These are phyloP conservation scores for Drosophila tani DNA, from an alignment of 1,140 invertebrate species.

Conservation along the genomic window DNA sequence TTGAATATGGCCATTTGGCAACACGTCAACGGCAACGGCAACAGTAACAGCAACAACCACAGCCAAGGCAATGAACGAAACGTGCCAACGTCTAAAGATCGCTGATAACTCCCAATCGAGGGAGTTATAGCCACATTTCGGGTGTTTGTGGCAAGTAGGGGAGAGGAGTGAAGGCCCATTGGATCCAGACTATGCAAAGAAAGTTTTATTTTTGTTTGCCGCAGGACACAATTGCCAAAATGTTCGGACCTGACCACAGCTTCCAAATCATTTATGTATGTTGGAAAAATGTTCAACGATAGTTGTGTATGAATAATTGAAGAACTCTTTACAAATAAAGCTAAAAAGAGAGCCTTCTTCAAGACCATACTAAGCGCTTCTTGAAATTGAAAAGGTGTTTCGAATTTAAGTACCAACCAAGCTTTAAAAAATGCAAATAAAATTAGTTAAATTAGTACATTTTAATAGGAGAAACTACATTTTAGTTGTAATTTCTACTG, in stretches of 20 bases:
- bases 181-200: constrained; percentile 53
- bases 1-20: constrained; percentile 80
- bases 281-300: neutral
- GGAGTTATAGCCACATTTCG: constrained; percentile 49
- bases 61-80: constrained; percentile 79
- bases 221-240: constrained; percentile 18
- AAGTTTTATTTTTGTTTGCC: constrained; percentile 59
- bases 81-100: constrained; percentile 80
- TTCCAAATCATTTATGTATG: constrained; percentile 27
- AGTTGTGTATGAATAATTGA: neutral
- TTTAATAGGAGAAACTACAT: too few relatives aligned
- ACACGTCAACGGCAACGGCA: constrained; percentile 70
- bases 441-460: too few relatives aligned
- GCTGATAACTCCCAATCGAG: constrained; percentile 65
- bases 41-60: constrained; percentile 32
- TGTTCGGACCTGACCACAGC: constrained; percentile 5
- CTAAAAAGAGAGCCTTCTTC: too few relatives aligned
- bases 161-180: constrained; percentile 8
- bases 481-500: too few relatives aligned
- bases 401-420: too few relatives aligned
- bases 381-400: too few relatives aligned
- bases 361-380: too few relatives aligned
- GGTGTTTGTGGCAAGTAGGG: constrained; percentile 8
- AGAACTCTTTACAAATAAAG: too few relatives aligned
- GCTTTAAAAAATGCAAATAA: too few relatives aligned